phyloP scores from a whole-genome alignment of 2,888 invertebrate genomes.

The Cerceris rybyensis region DNA sequence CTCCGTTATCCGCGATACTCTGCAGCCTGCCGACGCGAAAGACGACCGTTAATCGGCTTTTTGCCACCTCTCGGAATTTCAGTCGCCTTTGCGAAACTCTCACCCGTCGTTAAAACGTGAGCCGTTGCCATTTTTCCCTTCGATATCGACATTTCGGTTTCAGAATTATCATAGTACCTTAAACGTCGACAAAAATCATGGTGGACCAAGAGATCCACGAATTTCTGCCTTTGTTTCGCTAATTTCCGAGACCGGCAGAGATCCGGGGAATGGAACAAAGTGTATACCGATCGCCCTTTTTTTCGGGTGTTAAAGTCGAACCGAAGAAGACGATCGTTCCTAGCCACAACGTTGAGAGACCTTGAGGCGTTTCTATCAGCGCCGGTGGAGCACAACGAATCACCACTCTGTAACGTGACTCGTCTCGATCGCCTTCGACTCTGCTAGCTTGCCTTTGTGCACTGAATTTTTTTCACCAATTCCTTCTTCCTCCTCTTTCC shows the following conservation, averaged over 20 bases:
- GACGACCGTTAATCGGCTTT: slow-evolving; percentile 16
- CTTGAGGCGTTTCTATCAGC: slow-evolving; percentile 27
- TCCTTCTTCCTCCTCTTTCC: background rate
- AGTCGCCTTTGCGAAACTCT: background rate
- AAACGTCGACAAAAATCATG: too few relatives aligned
- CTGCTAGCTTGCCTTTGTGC: slow-evolving; percentile 28
- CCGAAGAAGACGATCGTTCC: slow-evolving; percentile 1
- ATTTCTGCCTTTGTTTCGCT: too few relatives aligned
- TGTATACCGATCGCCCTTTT: background rate
- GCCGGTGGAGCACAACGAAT: slow-evolving; percentile 35
- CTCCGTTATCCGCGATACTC: slow-evolving; percentile 36
- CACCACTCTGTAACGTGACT: slow-evolving; percentile 41
- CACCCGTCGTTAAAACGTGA: background rate
- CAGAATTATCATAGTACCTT: too few relatives aligned
- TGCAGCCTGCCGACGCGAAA: slow-evolving; percentile 32
- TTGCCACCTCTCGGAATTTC: slow-evolving; percentile 18
- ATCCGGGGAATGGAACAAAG: background rate
- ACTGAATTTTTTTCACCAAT: slow-evolving; percentile 3
- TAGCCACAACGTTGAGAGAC: slow-evolving; percentile 8
- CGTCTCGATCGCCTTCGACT: slow-evolving; percentile 25
- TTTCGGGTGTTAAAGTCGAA: background rate
- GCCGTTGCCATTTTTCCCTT: background rate
- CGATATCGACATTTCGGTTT: background rate
- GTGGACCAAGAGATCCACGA: too few relatives aligned
- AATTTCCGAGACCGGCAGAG: too few relatives aligned